Percentiles rank a stretch among this genome's conserved stretches.
These are phyloP conservation scores for Ectemnius continuus DNA, from an alignment of 2,888 invertebrate genomes.

Conservation along the genomic window DNA sequence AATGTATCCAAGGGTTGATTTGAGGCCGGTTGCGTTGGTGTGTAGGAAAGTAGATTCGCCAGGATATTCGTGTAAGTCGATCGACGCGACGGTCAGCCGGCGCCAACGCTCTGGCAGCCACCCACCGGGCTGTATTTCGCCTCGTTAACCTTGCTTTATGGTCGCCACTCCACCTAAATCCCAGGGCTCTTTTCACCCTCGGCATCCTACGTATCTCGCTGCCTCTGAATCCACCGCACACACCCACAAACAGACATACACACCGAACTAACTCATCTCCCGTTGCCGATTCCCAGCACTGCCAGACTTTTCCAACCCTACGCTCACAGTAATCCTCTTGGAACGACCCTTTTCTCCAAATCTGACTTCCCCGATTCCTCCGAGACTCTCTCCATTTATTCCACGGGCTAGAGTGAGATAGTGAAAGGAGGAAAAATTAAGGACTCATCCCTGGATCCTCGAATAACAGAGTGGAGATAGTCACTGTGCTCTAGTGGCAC, in stretches of 20 bases:
- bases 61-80: conserved; percentile 30
- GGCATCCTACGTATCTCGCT: conserved; percentile 16
- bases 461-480: too few relatives aligned
- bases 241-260: background rate
- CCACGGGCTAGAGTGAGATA: too few relatives aligned
- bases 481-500: too few relatives aligned
- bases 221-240: conserved; percentile 4
- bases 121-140: conserved; percentile 65
- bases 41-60: background rate
- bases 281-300: background rate
- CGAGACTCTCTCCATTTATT: background rate
- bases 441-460: too few relatives aligned
- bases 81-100: conserved; percentile 66
- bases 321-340: conserved; percentile 3
- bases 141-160: conserved; percentile 72
- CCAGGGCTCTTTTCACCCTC: conserved; percentile 47
- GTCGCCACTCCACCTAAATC: conserved; percentile 63
- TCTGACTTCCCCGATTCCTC: background rate
- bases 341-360: conserved; percentile 1
- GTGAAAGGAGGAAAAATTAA: too few relatives aligned
- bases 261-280: background rate
- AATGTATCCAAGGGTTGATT: too few relatives aligned
- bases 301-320: conserved; percentile 9
- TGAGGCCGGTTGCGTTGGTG: too few relatives aligned
- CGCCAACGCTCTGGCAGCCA: conserved; percentile 66